Evolutionary conservation across 1,140 invertebrate species (phyloP).

Genomic region (Mamestra configurata): DNA sequence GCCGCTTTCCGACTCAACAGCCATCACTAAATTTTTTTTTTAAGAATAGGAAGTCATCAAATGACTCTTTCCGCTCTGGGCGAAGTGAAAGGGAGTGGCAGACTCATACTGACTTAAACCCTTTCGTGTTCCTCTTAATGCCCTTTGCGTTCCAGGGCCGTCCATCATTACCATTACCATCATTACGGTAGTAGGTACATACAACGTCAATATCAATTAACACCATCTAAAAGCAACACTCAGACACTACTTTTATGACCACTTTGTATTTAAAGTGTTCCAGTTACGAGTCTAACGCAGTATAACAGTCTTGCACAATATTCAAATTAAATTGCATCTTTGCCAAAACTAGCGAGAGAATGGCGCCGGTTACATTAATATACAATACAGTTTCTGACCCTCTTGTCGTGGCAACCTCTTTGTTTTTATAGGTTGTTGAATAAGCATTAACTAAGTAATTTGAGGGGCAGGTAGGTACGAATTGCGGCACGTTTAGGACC

Average conservation of each 20-base stretch:
- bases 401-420: constrained; percentile 72
- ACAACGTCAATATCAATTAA: constrained; percentile 65
- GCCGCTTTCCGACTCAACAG: too few relatives aligned
- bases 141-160: too few relatives aligned
- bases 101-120: too few relatives aligned
- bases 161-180: too few relatives aligned
- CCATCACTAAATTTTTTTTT: too few relatives aligned
- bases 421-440: constrained; percentile 83
- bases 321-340: constrained; percentile 88
- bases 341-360: constrained; percentile 86
- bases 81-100: too few relatives aligned
- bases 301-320: constrained; percentile 86
- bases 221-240: constrained; percentile 49
- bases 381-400: constrained; percentile 84
- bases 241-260: constrained; percentile 80
- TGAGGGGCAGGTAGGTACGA: constrained; percentile 64
- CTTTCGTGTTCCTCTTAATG: too few relatives aligned
- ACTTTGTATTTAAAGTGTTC: constrained; percentile 86
- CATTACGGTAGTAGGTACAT: too few relatives aligned
- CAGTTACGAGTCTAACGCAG: constrained; percentile 78
- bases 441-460: constrained; percentile 78
- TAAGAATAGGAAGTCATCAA: too few relatives aligned
- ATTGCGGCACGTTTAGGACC: constrained; percentile 56
- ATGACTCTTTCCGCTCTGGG: too few relatives aligned
- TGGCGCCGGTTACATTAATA: constrained; percentile 85